phyloP scores from a whole-genome alignment of 2,797 vertebrate species.

The Trichosurus vulpecula region DNA sequence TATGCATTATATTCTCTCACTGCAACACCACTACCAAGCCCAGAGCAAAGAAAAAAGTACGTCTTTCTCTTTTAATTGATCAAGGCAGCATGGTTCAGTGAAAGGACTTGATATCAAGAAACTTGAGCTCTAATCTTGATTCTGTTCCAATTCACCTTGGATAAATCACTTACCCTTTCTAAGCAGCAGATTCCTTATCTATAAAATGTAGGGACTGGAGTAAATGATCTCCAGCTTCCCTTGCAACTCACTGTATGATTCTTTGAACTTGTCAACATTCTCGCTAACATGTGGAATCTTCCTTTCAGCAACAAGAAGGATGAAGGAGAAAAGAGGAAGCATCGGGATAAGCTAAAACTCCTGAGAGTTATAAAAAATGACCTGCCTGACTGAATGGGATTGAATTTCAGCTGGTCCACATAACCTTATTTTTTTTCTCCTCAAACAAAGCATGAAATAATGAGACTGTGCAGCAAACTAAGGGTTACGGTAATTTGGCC shows the following conservation, averaged over 20 bases:
- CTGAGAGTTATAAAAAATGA: conserved; percentile 29
- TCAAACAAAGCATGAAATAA: neutral
- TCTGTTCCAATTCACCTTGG: neutral
- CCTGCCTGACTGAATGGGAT: neutral
- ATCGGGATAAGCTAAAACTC: neutral
- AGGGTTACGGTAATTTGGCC: neutral
- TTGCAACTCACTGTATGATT: neutral
- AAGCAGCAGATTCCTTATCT: neutral
- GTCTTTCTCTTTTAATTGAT: neutral
- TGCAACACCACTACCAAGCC: neutral
- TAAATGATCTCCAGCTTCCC: neutral
- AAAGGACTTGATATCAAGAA: neutral
- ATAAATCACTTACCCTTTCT: neutral
- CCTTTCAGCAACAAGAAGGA: neutral
- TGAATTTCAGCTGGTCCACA: neutral
- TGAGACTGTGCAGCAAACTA: neutral
- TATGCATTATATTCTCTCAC: neutral
- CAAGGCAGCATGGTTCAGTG: neutral
- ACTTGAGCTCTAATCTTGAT: neutral
- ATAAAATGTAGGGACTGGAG: neutral
- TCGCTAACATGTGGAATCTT: conserved; percentile 14
- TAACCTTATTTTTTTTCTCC: neutral
- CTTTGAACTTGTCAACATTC: neutral
- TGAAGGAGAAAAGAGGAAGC: neutral
- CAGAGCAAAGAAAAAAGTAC: neutral